phyloP scores from a whole-genome alignment of 1,140 invertebrate species.

The Ladona fulva region DNA sequence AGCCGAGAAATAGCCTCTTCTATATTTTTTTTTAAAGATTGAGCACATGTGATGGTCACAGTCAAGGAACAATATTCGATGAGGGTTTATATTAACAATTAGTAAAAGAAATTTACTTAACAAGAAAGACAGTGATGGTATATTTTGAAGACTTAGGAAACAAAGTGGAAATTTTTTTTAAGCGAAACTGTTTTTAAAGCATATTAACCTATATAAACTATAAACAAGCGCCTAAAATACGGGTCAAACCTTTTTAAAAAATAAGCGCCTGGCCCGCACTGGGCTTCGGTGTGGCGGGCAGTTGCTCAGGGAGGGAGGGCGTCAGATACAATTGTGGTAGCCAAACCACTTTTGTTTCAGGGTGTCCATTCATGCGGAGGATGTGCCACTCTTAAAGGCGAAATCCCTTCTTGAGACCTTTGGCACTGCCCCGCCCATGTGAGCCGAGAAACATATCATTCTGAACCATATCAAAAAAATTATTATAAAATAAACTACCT shows the following conservation, averaged over 20 bases:
- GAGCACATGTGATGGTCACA: no score
- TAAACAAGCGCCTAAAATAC: conserved; percentile 1
- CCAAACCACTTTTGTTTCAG: not conserved
- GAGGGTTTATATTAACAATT: conserved; percentile 2
- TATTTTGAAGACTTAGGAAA: not conserved
- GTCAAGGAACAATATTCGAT: not conserved
- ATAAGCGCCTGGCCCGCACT: not conserved
- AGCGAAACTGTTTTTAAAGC: not conserved
- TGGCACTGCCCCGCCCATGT: not conserved
- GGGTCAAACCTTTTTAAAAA: not conserved
- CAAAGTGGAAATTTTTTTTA: not conserved
- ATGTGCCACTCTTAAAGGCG: not conserved
- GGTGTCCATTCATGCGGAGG: not conserved
- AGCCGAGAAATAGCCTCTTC: no score
- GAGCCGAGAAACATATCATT: conserved; percentile 1
- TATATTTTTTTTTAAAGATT: no score
- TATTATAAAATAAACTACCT: not conserved
- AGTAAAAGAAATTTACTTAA: not conserved
- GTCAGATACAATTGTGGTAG: not conserved
- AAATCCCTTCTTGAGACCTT: not conserved
- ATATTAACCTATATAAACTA: not conserved
- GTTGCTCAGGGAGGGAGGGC: no score
- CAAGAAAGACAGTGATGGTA: conserved; percentile 2
- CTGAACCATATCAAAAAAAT: conserved; percentile 7
- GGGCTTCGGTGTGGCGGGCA: not conserved